These are phyloP conservation scores for Boulengeromyrus knoepffleri DNA, from an alignment of 2,113 vertebrate genomes.

Conservation along the genomic window DNA sequence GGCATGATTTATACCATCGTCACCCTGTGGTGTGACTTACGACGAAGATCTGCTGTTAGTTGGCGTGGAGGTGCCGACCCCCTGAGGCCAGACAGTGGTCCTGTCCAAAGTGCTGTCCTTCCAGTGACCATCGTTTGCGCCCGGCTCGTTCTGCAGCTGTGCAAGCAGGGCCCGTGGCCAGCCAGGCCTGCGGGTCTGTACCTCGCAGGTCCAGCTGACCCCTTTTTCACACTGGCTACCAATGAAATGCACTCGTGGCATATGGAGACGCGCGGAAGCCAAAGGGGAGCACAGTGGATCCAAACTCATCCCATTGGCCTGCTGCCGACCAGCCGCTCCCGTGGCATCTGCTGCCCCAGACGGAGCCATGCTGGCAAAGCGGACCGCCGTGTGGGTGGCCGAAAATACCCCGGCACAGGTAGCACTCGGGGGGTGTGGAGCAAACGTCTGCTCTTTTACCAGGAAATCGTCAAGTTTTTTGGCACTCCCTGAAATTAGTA, in stretches of 20 bases:
- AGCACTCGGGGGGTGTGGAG: background rate
- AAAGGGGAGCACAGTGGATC: conserved; percentile 46
- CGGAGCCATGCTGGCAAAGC: background rate
- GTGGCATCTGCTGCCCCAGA: conserved; percentile 34
- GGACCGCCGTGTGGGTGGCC: background rate
- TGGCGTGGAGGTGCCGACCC: background rate
- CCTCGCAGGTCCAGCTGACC: conserved; percentile 42
- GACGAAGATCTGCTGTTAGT: background rate
- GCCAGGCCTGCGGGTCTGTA: background rate
- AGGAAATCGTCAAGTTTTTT: conserved; percentile 34
- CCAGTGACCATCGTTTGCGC: background rate
- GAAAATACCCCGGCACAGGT: background rate
- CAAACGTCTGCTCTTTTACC: conserved; percentile 10
- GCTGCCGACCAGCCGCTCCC: conserved; percentile 43
- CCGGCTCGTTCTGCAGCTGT: background rate
- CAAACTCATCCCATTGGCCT: conserved; percentile 44
- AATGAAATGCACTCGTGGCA: conserved; percentile 43
- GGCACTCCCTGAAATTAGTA: conserved; percentile 24
- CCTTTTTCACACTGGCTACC: conserved; percentile 30
- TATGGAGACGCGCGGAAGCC: conserved; percentile 55
- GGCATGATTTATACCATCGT: background rate
- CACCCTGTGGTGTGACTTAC: background rate
- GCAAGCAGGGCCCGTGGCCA: background rate
- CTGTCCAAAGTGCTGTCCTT: background rate
- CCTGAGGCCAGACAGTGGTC: background rate